phyloP scores from a whole-genome alignment of 2,113 vertebrate genomes.

The Percina caprodes region DNA sequence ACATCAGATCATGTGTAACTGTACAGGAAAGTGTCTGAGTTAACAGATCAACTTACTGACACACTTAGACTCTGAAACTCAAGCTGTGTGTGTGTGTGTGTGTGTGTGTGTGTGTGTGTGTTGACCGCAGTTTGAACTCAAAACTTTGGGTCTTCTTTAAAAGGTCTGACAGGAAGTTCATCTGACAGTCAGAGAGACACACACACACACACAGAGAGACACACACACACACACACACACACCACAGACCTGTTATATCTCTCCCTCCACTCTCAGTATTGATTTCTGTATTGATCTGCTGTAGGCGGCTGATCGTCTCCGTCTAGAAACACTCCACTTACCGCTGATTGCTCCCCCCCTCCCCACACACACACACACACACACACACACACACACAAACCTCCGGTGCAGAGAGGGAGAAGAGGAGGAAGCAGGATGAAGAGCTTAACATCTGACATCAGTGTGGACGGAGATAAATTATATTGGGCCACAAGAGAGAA shows the following conservation, averaged over 20 bases:
- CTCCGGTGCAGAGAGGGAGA: background rate
- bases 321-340: slow-evolving; percentile 65
- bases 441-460: background rate
- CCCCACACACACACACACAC: slow-evolving; percentile 3
- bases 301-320: slow-evolving; percentile 64
- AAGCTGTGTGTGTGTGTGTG: background rate
- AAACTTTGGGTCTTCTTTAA: slow-evolving; percentile 7
- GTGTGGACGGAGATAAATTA: too few relatives aligned
- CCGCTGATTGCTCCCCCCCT: slow-evolving; percentile 55
- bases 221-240: too few relatives aligned
- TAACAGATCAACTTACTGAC: slow-evolving; percentile 19
- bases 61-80: slow-evolving; percentile 51
- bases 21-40: background rate
- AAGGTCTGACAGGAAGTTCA: slow-evolving; percentile 22
- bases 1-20: background rate
- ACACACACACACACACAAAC: slow-evolving; percentile 5
- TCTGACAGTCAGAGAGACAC: slow-evolving; percentile 21
- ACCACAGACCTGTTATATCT: slow-evolving; percentile 31
- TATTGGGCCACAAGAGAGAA: too few relatives aligned
- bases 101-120: slow-evolving; percentile 6
- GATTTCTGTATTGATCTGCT: slow-evolving; percentile 59
- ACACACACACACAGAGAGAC: background rate
- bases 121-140: slow-evolving; percentile 27
- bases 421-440: background rate
- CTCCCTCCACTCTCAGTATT: slow-evolving; percentile 42